phyloP scores from a whole-genome alignment of 2,113 vertebrate species.

The Tyto alba region DNA sequence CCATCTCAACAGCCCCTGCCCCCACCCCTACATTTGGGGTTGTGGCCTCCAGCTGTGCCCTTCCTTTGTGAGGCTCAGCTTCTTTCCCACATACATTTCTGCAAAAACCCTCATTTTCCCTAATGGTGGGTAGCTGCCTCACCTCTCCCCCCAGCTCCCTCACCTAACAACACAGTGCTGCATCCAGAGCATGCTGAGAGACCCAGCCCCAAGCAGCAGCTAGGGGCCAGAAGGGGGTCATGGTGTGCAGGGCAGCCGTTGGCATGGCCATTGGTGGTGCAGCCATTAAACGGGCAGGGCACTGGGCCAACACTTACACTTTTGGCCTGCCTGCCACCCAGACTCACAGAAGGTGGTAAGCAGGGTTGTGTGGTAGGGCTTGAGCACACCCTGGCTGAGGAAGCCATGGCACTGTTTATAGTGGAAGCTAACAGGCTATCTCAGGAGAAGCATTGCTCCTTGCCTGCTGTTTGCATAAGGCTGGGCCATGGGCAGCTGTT shows the following conservation, averaged over 20 bases:
- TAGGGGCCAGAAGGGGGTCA: rapidly evolving
- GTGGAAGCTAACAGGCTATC: neutral
- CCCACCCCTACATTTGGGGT: rapidly evolving
- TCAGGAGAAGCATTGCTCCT: neutral
- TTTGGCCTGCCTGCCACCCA: neutral
- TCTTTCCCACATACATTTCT: rapidly evolving
- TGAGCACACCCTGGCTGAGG: rapidly evolving
- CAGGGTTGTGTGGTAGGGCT: too few species aligned
- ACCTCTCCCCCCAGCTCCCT: neutral
- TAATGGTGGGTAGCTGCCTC: neutral
- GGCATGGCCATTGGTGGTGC: rapidly evolving
- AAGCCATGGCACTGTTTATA: neutral
- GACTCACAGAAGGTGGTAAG: neutral
- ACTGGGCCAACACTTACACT: rapidly evolving
- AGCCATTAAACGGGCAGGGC: too few species aligned
- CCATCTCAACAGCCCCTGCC: neutral
- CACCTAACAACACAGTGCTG: too few species aligned
- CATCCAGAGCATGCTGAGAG: neutral
- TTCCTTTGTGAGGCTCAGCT: neutral
- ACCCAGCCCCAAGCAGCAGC: neutral
- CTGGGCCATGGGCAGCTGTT: rapidly evolving
- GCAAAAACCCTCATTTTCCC: neutral
- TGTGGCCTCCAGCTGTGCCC: rapidly evolving
- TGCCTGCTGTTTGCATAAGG: neutral
- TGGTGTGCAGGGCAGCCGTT: rapidly evolving